Evolutionary conservation across 2,113 vertebrate genomes (phyloP), one percentile per base, ranked within the genome.

Genomic region (Hystrix brachyura): DNA sequence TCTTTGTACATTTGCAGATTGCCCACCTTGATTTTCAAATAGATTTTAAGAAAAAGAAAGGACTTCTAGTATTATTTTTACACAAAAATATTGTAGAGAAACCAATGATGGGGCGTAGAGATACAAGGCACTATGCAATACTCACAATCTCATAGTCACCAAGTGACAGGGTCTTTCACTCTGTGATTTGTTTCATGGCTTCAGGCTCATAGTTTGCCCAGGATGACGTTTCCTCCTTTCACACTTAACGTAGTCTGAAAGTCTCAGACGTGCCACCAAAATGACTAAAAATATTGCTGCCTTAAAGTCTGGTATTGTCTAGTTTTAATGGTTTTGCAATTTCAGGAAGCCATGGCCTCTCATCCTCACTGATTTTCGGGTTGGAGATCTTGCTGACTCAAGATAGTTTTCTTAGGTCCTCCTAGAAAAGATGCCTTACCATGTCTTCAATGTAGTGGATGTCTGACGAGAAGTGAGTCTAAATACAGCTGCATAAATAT

Each of bases 31-130:
- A 81, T 87, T 83, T 64, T 53, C 4, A 48, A n/a, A n/a, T 25
- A 64, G 17, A 48, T 17, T 34, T 34, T 78, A 72, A 18, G 3
- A 64, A 69, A 80, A 92, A 43, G 32, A 55, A 72, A 69, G n/a
- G 4, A 25, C 1, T 76, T 59, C 87, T 25, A 62, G 34, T 10
- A 87, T 78, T 62, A 53, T 59, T 7, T 10, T 74, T 78, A 62
- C 3, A 21, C 0, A 48, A 11, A 71, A 71, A 51, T 71, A 76
- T n/a, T 48, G 0, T 14, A 32, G 11, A 53, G 1, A 79, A 65
- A 78, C 48, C 17, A 65, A 55, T 21, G 12, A 59, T 18, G 1
- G 0, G 8, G 5, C 21, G 3, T 71, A 3, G 3, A 1, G 12
- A 78, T 14, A 53, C 19, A 27, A 74, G 62, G 18, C 4, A 29